phyloP scores from a whole-genome alignment of 2,888 invertebrate genomes.

The Eustalomyia histrio region DNA sequence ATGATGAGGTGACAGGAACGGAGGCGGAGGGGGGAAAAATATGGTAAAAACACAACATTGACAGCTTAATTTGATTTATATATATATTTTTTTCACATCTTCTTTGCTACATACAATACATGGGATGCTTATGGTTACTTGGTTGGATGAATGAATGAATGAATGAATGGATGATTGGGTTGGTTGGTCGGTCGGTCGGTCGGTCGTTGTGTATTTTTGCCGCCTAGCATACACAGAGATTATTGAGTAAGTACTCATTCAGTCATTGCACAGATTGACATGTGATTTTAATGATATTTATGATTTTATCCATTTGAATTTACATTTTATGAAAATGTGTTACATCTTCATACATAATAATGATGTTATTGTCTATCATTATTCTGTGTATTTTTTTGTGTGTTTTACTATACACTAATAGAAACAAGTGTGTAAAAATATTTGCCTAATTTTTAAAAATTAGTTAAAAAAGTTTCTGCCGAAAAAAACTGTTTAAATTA shows the following conservation, averaged over 20 bases:
- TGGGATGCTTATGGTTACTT: slow-evolving; percentile 13
- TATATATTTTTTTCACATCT: slow-evolving; percentile 14
- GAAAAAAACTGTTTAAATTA: too few relatives aligned
- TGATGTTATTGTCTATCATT: background rate
- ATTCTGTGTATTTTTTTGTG: background rate
- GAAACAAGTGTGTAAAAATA: too few relatives aligned
- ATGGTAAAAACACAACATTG: slow-evolving; percentile 49
- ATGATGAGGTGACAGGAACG: background rate
- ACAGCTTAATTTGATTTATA: slow-evolving; percentile 65
- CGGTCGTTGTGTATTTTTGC: background rate
- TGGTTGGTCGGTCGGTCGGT: slow-evolving; percentile 7
- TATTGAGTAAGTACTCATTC: slow-evolving; percentile 41
- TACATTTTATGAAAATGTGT: slow-evolving; percentile 22
- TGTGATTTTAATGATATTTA: slow-evolving; percentile 58
- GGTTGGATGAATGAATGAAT: background rate
- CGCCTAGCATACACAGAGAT: slow-evolving; percentile 24
- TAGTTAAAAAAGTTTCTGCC: too few relatives aligned
- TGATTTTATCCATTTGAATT: slow-evolving; percentile 53
- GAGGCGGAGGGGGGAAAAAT: background rate
- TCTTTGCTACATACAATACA: slow-evolving; percentile 32
- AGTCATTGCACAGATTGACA: slow-evolving; percentile 52
- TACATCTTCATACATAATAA: background rate
- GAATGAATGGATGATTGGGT: too few relatives aligned
- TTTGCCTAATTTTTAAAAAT: too few relatives aligned
- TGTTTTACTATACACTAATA: slow-evolving; percentile 7